Percentiles rank a stretch among this genome's conserved stretches.
These are phyloP conservation scores for Anisognathus igniventris DNA, from an alignment of 2,797 vertebrate species.

Conservation along the genomic window DNA sequence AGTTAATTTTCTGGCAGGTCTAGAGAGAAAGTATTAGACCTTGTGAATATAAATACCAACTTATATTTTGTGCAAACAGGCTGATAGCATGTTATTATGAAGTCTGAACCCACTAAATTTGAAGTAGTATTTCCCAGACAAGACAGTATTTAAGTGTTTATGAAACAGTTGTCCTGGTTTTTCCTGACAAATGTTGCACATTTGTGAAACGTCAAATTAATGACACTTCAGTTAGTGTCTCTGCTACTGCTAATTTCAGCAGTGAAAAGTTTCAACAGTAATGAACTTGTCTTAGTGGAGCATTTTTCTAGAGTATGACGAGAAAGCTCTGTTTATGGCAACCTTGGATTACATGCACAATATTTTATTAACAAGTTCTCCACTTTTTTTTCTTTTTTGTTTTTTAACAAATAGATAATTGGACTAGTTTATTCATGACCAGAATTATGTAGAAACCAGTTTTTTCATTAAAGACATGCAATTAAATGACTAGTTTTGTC, in stretches of 20 bases:
- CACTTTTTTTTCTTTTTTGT: not conserved
- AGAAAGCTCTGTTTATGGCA: not conserved
- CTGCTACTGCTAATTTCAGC: not conserved
- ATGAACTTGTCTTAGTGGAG: not conserved
- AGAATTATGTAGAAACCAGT: not conserved
- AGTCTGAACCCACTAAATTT: not conserved
- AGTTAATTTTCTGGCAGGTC: not conserved
- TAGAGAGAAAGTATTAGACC: not conserved
- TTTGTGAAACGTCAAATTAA: not conserved
- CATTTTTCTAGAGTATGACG: accelerated
- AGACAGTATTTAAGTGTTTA: not conserved
- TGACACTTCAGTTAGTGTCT: not conserved
- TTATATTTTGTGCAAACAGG: not conserved
- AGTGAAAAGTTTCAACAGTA: not conserved
- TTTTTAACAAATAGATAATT: not conserved
- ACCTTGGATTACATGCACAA: not conserved
- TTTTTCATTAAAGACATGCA: not conserved
- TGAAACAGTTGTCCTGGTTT: not conserved
- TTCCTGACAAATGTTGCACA: not conserved
- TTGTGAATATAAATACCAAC: not conserved
- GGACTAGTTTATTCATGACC: not conserved
- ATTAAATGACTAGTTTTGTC: not conserved
- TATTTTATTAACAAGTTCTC: not conserved
- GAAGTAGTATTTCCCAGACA: not conserved
- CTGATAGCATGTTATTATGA: not conserved